A percentile compares a stretch with the other conserved stretches of the same genome.
phyloP scores from a whole-genome alignment of 2,888 invertebrate species.

The Spilosoma lubricipeda region DNA sequence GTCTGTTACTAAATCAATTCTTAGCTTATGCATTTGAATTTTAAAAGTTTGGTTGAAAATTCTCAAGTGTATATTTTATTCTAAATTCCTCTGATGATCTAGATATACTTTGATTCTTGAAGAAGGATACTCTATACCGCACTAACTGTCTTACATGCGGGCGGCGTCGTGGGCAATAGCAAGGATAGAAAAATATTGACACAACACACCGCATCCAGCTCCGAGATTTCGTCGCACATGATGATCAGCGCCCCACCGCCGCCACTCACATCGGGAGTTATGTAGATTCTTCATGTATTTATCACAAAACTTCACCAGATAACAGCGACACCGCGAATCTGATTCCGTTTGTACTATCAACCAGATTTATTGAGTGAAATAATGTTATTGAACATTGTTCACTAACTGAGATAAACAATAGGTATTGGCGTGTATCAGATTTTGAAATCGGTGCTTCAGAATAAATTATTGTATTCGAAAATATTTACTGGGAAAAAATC shows the following conservation, averaged over 20 bases:
- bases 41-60: too few species aligned
- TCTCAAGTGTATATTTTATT: too few species aligned
- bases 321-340: conserved; percentile 83
- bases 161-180: too few species aligned
- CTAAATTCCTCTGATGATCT: too few species aligned
- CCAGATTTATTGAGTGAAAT: conserved; percentile 79
- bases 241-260: conserved; percentile 58
- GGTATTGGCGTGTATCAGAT: conserved; percentile 54
- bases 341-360: conserved; percentile 80
- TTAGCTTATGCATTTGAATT: too few species aligned
- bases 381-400: conserved; percentile 53
- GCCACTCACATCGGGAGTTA: conserved; percentile 78
- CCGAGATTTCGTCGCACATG: conserved; percentile 4
- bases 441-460: conserved; percentile 23
- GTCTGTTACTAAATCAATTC: too few species aligned
- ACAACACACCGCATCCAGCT: conserved; percentile 18
- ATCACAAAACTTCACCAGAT: conserved; percentile 84
- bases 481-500: conserved; percentile 9
- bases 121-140: too few species aligned
- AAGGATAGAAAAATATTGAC: neutral
- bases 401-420: conserved; percentile 50
- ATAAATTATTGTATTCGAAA: neutral
- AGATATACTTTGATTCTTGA: too few species aligned
- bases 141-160: too few species aligned
- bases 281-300: conserved; percentile 83